Evolutionary conservation across 2,888 invertebrate species (phyloP).

Genomic region (Calephelis perditalis): DNA sequence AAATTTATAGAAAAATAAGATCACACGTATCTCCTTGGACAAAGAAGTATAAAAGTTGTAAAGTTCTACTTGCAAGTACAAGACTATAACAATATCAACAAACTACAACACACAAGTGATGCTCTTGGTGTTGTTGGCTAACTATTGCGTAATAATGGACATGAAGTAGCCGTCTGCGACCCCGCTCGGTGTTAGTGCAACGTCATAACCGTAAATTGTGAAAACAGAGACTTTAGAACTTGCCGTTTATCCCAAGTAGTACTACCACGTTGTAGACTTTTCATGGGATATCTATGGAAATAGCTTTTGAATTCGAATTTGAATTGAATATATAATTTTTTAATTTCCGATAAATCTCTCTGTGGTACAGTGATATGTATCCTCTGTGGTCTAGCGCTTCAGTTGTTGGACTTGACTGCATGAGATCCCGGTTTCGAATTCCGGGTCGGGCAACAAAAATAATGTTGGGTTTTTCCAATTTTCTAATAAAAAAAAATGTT

Average conservation of each 20-base stretch:
- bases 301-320: too few species aligned
- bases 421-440: too few species aligned
- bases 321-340: too few species aligned
- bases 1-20: neutral
- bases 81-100: too few species aligned
- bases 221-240: constrained; percentile 24
- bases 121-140: constrained; percentile 28
- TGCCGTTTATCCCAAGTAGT: constrained; percentile 31
- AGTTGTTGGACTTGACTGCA: too few species aligned
- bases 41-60: neutral
- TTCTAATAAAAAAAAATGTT: too few species aligned
- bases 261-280: neutral
- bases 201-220: constrained; percentile 43
- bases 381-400: too few species aligned
- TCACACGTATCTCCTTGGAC: neutral
- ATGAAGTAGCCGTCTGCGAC: constrained; percentile 44
- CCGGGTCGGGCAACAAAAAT: too few species aligned
- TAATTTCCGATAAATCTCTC: too few species aligned
- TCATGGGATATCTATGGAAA: neutral
- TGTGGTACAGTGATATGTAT: too few species aligned
- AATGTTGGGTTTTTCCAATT: too few species aligned
- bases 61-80: too few species aligned
- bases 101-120: constrained; percentile 24
- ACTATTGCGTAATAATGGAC: constrained; percentile 44
- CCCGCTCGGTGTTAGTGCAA: constrained; percentile 46